Evolutionary conservation across 1,140 invertebrate genomes (phyloP).

Genomic region (Drosophila nigrodunni): DNA sequence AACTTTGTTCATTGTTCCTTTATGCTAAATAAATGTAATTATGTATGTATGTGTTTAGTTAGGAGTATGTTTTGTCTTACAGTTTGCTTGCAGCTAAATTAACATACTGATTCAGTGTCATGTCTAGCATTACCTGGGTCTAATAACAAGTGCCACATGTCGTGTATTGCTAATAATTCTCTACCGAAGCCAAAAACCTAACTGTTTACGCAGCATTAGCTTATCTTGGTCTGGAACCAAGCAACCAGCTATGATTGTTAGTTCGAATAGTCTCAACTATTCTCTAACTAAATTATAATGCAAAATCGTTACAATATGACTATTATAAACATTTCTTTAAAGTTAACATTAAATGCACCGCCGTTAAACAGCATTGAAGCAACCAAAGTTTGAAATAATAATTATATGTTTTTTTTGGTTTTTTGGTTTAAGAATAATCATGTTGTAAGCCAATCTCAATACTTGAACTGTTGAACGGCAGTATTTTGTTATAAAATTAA

Average conservation of each 20-base stretch:
- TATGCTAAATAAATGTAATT: conserved; percentile 29
- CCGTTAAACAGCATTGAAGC: conserved; percentile 28
- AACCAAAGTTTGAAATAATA: not conserved
- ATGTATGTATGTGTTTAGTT: conserved; percentile 34
- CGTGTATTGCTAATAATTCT: conserved; percentile 18
- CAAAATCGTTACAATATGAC: conserved; percentile 9
- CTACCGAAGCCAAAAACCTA: conserved; percentile 27
- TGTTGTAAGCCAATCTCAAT: not conserved
- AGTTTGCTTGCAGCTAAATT: conserved; percentile 73
- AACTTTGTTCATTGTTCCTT: conserved; percentile 21
- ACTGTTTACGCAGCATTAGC: conserved; percentile 4
- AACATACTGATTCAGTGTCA: conserved; percentile 65
- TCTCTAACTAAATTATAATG: conserved; percentile 27
- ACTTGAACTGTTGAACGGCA: conserved; percentile 19
- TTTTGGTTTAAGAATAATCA: conserved; percentile 1
- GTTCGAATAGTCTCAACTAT: conserved; percentile 17
- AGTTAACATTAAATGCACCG: conserved; percentile 29
- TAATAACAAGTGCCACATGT: conserved; percentile 21
- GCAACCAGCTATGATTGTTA: conserved; percentile 26
- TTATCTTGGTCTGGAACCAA: conserved; percentile 30
- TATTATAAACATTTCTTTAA: not conserved
- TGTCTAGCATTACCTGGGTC: conserved; percentile 23
- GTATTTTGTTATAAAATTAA: conserved; percentile 14
- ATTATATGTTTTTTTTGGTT: not conserved
- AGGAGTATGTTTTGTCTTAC: conserved; percentile 43